Percentiles rank a stretch among this genome's conserved stretches.
Conservation (phyloP, 92 coral and sea anemone species). For the Desmophyllum pertusum region DNA sequence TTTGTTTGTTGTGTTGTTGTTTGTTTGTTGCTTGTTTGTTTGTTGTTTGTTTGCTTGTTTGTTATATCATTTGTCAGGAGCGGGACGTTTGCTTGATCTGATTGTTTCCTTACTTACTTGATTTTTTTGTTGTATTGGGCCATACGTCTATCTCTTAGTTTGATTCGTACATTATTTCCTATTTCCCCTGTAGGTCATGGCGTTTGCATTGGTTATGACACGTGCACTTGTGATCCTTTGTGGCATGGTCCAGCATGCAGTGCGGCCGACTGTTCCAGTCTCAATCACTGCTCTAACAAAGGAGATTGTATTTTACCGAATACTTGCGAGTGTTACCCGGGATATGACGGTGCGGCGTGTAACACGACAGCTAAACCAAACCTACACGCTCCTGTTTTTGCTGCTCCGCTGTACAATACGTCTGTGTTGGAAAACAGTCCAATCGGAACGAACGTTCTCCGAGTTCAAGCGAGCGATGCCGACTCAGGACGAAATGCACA, state of each 20-base stretch:
- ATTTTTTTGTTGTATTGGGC: too few species aligned
- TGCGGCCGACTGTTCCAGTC: constrained; percentile 60
- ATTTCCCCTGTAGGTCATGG: constrained; percentile 55
- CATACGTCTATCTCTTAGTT: neutral
- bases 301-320: constrained; percentile 70
- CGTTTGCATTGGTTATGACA: constrained; percentile 58
- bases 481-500: constrained; percentile 75
- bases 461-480: constrained; percentile 69
- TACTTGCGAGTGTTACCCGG: constrained; percentile 68
- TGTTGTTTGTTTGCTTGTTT: too few species aligned
- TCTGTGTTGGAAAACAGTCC: constrained; percentile 63
- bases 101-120: too few species aligned
- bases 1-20: too few species aligned
- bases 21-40: too few species aligned
- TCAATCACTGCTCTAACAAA: constrained; percentile 73
- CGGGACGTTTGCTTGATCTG: too few species aligned
- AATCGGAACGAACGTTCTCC: constrained; percentile 42
- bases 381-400: constrained; percentile 60
- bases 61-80: too few species aligned
- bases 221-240: constrained; percentile 51
- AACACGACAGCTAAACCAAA: constrained; percentile 56
- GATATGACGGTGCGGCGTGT: constrained; percentile 71
- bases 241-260: constrained; percentile 82
- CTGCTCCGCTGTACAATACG: constrained; percentile 46
- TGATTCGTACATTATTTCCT: too few species aligned